Base-by-base conservation (phyloP, 2,797 vertebrate species). In the Agapornis canus region DNA sequence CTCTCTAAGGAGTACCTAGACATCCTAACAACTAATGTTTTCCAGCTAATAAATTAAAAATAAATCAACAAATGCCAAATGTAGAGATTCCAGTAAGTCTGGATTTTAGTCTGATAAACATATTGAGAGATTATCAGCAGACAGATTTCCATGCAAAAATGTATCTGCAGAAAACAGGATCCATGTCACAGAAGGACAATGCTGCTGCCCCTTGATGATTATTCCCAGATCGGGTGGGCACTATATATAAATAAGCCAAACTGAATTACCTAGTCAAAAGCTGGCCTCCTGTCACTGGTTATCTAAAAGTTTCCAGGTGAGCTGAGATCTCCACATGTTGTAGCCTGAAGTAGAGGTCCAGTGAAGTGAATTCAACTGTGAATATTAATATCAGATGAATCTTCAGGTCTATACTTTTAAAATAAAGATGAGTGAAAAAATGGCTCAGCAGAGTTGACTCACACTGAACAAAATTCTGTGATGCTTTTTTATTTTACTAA, bases 81-180 rank as follows among this genome's bases (percentile, higher is more conserved):
- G 12, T 20, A 31, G 40, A 37, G 12, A 31, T 47, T 31, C 27
- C 16, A 25, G 3, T 25, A 56, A 79, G 16, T 65, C 26, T 65
- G 16, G 17, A 25, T 56, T 65, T 79, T 32, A 37, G 40, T 37
- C 13, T 56, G 21, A 37, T 37, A 65, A 65, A 56, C 20, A 98
- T 98, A 83, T 97, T 99, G 54, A 98, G 98, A 6, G 97, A 99
- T 90, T 97, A 98, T 31, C 99, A 98, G 12, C 97, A 99, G 98
- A 99, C 20, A 98, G 98, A 29, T 94, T 99, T 71, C 98, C 98
- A 42, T 98, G 98, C 9, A 98, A 99, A 93, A 89, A 92, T 11
- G 95, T 98, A 80, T 99, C 98, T 31, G 99, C 98, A 4, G 99
- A 99, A 95, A 99, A 99, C 25, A 98, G 98, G 35, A 98, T 99